A percentile compares a stretch with the other conserved stretches of the same genome.
Evolutionary conservation across 2,888 invertebrate species (phyloP).

Genomic region (Chydorus sphaericus): DNA sequence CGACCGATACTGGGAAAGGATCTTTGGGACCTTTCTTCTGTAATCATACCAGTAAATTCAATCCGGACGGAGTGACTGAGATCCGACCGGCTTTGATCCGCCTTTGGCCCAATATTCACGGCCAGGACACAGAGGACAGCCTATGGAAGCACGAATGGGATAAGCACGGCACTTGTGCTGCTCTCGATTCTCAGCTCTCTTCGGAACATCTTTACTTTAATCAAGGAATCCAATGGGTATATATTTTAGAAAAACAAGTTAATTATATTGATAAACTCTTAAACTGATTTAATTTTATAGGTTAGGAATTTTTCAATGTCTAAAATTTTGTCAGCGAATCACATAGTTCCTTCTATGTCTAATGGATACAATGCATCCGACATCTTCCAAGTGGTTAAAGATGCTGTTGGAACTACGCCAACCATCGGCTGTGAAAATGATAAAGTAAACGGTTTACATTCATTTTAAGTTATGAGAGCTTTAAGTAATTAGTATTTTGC

Average conservation of each 20-base stretch:
- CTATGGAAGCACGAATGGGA: conserved; percentile 70
- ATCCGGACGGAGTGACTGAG: conserved; percentile 40
- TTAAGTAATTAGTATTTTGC: background rate
- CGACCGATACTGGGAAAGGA: conserved; percentile 47
- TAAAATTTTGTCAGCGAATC: conserved; percentile 38
- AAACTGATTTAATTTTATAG: conserved; percentile 11
- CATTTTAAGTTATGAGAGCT: background rate
- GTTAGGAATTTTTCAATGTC: conserved; percentile 42
- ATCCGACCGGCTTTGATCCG: conserved; percentile 41
- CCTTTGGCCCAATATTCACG: conserved; percentile 59
- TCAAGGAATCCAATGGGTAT: conserved; percentile 43
- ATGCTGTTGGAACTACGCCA: conserved; percentile 40
- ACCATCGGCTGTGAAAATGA: conserved; percentile 48
- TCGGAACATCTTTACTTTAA: conserved; percentile 52
- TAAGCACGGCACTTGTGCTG: conserved; percentile 70
- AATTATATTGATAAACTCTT: background rate
- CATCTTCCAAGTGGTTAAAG: conserved; percentile 39
- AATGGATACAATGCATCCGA: conserved; percentile 33
- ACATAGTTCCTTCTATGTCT: conserved; percentile 39
- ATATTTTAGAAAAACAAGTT: background rate
- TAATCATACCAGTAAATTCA: conserved; percentile 49
- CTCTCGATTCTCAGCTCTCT: conserved; percentile 37
- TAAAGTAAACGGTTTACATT: conserved; percentile 24
- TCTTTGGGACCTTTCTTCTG: conserved; percentile 59
- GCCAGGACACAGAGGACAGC: conserved; percentile 36